These are phyloP conservation scores for Columba janthina DNA, from an alignment of 2,113 vertebrate species.

Conservation along the genomic window DNA sequence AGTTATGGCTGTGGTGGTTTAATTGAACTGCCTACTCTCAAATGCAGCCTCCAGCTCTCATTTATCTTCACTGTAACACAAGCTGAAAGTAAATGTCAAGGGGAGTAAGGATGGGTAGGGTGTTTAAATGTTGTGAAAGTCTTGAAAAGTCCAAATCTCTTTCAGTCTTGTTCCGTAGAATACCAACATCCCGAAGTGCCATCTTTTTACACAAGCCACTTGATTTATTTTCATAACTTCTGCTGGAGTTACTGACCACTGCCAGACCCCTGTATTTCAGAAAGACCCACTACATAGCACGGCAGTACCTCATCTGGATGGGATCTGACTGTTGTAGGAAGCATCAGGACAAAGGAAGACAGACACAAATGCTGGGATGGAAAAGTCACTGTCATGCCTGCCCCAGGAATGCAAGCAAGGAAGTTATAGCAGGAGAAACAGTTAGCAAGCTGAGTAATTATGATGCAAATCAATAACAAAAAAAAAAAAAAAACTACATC, in stretches of 20 bases:
- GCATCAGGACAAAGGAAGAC: not conserved
- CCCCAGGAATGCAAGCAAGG: not conserved
- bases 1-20: fast-evolving
- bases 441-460: not conserved
- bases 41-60: not conserved
- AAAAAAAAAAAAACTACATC: not conserved
- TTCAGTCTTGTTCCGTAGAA: not conserved
- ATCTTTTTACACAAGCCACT: not conserved
- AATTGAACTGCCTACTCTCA: not conserved
- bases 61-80: not conserved
- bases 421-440: not conserved
- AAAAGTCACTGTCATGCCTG: not conserved
- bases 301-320: fast-evolving
- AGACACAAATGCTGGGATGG: not conserved
- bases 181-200: not conserved
- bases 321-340: not conserved
- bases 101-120: not conserved
- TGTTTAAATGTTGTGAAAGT: not conserved
- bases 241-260: not conserved
- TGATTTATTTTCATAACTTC: not conserved
- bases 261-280: not conserved
- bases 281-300: not conserved
- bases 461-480: not conserved
- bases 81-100: not conserved
- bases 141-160: not conserved